Conservation (phyloP, 2,797 vertebrate genomes). For the Menidia menidia region DNA sequence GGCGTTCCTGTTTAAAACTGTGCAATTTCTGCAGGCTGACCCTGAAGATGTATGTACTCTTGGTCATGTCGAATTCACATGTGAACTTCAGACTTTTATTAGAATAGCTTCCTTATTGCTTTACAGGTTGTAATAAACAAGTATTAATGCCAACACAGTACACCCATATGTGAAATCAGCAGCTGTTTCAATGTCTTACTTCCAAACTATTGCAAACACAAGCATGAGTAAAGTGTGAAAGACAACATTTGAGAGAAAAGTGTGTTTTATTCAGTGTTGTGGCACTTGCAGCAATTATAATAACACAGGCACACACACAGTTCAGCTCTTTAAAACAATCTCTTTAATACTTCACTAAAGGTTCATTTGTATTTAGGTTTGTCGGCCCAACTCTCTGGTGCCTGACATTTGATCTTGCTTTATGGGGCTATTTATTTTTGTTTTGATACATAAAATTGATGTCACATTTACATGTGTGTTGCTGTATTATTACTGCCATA, state of each 20-base stretch:
- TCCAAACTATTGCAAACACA: background rate
- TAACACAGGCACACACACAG: no score
- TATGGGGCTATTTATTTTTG: background rate
- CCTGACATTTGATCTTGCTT: no score
- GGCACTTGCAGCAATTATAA: no score
- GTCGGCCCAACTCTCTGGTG: background rate
- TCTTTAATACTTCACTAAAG: no score
- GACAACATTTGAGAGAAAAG: no score
- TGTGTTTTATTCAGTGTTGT: no score
- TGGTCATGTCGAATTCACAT: background rate
- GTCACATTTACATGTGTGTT: background rate
- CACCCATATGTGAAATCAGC: background rate
- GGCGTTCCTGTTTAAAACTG: background rate
- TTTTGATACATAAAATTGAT: background rate
- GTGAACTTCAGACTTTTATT: conserved; percentile 26
- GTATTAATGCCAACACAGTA: background rate
- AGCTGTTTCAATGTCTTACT: background rate
- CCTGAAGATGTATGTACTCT: background rate
- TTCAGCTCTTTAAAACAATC: no score
- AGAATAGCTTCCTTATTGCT: background rate
- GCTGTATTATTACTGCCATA: background rate
- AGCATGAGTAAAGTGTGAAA: no score
- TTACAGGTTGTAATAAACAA: background rate
- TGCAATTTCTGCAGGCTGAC: conserved; percentile 4
- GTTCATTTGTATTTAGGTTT: background rate